Conservation (phyloP, 1,140 invertebrate genomes). For the Steinernema feltiae region DNA sequence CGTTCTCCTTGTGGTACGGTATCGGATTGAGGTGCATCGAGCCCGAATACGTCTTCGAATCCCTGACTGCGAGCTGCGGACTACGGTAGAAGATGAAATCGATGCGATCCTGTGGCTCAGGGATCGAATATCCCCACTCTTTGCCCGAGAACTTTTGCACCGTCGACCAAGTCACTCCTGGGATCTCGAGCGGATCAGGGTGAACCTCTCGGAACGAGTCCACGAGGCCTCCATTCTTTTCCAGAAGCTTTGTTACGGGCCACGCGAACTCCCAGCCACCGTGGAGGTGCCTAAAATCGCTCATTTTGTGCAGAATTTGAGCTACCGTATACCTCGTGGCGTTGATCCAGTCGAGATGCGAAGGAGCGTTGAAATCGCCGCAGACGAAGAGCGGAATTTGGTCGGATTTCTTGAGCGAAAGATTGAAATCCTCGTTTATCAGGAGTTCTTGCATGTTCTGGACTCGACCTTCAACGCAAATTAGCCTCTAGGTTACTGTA, state of each 20-base stretch:
- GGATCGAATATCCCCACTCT: slow-evolving; percentile 8
- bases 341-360: slow-evolving; percentile 44
- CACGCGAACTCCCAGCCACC: slow-evolving; percentile 4
- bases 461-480: slow-evolving; percentile 19
- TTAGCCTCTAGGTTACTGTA: neutral
- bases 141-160: slow-evolving; percentile 10
- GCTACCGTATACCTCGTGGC: slow-evolving; percentile 35
- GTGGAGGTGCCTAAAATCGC: neutral
- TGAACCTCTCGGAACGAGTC: slow-evolving; percentile 14
- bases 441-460: slow-evolving; percentile 26
- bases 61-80: neutral
- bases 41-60: neutral
- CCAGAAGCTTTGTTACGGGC: slow-evolving; percentile 9
- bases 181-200: neutral
- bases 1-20: slow-evolving; percentile 10
- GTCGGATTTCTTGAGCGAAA: slow-evolving; percentile 25
- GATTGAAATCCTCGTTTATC: slow-evolving; percentile 26
- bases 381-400: slow-evolving; percentile 16
- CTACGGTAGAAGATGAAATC: slow-evolving; percentile 18
- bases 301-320: neutral
- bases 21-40: neutral
- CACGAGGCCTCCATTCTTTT: neutral
- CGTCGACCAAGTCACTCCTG: slow-evolving; percentile 14
- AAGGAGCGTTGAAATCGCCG: slow-evolving; percentile 25
- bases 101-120: slow-evolving; percentile 18